Conservation (phyloP, 2,113 vertebrate genomes). For the Turdus rufiventris region DNA sequence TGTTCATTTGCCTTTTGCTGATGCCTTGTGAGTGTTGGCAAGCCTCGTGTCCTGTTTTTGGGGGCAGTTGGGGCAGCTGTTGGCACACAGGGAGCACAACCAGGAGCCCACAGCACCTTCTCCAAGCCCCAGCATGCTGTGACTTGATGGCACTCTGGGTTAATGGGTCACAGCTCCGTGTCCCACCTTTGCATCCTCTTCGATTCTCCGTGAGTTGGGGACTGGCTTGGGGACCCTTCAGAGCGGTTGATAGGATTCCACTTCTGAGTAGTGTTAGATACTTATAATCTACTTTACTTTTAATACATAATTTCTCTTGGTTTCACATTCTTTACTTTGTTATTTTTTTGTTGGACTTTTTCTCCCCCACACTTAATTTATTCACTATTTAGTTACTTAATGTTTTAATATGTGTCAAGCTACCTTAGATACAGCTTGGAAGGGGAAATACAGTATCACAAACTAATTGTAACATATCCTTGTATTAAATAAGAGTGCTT, state of each 20-base stretch:
- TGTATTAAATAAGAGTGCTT: background rate
- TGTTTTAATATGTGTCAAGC: background rate
- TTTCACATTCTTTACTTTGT: background rate
- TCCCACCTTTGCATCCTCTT: background rate
- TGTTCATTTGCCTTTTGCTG: background rate
- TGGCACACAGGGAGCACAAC: background rate
- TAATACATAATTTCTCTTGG: background rate
- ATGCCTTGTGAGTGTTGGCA: background rate
- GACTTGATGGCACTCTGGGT: background rate
- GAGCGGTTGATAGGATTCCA: background rate
- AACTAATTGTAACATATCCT: background rate
- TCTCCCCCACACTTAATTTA: fast-evolving
- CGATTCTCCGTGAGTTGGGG: background rate
- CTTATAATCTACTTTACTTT: background rate
- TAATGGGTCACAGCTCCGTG: background rate
- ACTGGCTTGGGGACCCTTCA: background rate
- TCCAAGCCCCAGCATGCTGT: fast-evolving
- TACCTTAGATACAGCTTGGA: background rate
- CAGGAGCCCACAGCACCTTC: background rate
- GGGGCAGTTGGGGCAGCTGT: background rate
- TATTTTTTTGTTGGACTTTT: background rate
- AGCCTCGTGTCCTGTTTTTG: background rate
- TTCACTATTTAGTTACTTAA: background rate
- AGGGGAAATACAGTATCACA: background rate
- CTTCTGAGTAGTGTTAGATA: background rate